Evolutionary conservation across 2,888 invertebrate species (phyloP).

Genomic region (Amphipyra tragopoginis): DNA sequence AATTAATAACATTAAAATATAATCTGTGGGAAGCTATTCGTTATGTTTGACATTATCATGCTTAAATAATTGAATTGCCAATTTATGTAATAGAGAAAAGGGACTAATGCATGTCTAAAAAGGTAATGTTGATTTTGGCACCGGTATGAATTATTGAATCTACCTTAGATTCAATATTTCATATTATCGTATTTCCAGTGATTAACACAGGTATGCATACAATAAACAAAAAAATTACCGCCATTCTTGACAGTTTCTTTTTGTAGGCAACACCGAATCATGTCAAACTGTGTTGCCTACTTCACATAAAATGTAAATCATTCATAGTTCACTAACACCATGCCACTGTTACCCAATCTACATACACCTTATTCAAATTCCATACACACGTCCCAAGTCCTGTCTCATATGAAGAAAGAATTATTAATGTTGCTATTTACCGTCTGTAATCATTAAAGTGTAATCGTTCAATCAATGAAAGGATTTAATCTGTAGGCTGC

Average conservation of each 20-base stretch:
- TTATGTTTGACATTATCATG: constrained; percentile 13
- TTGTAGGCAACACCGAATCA: neutral
- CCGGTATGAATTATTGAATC: too few relatives aligned
- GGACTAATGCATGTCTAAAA: neutral
- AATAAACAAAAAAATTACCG: neutral
- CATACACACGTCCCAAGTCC: constrained; percentile 31
- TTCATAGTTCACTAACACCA: constrained; percentile 41
- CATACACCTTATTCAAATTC: constrained; percentile 48
- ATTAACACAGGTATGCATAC: too few relatives aligned
- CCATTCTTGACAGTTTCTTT: neutral
- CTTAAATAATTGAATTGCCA: neutral
- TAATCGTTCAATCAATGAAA: constrained; percentile 46
- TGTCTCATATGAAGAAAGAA: constrained; percentile 51
- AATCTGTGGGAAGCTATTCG: constrained; percentile 9
- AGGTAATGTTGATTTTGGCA: too few relatives aligned
- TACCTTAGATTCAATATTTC: too few relatives aligned
- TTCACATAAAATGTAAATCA: constrained; percentile 26
- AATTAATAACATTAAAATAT: constrained; percentile 19
- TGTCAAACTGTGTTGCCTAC: constrained; percentile 17
- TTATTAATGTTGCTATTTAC: constrained; percentile 47
- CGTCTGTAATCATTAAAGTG: constrained; percentile 31
- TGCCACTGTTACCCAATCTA: constrained; percentile 53
- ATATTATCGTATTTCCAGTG: too few relatives aligned
- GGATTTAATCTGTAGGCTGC: constrained; percentile 33
- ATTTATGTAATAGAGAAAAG: constrained; percentile 6